A percentile compares a stretch with the other conserved stretches of the same genome.
These are phyloP conservation scores for Scrobipalpa costella DNA, from an alignment of 2,888 invertebrate species.

Conservation along the genomic window DNA sequence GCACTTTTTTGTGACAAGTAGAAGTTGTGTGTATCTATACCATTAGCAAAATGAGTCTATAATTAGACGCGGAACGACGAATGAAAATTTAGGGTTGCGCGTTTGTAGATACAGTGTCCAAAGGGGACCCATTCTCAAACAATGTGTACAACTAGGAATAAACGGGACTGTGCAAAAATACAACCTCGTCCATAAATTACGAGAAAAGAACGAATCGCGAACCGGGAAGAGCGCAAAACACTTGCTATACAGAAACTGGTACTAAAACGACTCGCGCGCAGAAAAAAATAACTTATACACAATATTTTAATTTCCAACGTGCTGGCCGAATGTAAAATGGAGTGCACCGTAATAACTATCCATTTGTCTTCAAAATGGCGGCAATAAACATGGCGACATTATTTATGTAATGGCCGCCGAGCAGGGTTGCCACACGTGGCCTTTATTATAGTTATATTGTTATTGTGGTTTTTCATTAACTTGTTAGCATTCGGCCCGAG, in stretches of 20 bases:
- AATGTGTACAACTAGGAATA: background rate
- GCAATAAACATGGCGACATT: conserved; percentile 79
- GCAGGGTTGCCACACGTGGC: conserved; percentile 76
- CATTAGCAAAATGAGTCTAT: too few relatives aligned
- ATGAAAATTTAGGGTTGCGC: too few relatives aligned
- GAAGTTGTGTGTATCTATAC: too few relatives aligned
- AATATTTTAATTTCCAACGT: conserved; percentile 79
- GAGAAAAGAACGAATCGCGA: background rate
- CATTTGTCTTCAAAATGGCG: conserved; percentile 81
- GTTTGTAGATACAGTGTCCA: too few relatives aligned
- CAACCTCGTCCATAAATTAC: background rate
- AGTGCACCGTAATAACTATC: conserved; percentile 79
- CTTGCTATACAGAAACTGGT: conserved; percentile 9
- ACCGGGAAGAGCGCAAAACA: conserved; percentile 5
- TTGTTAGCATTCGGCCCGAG: conserved; percentile 43
- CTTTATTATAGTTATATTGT: conserved; percentile 61
- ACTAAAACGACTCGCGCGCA: conserved; percentile 64
- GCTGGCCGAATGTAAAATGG: conserved; percentile 76
- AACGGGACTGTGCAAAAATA: background rate
- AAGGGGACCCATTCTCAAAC: background rate
- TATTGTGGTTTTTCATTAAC: conserved; percentile 76
- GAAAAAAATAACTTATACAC: conserved; percentile 75
- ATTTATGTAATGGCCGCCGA: conserved; percentile 79
- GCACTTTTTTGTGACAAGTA: too few relatives aligned
- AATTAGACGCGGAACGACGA: too few relatives aligned